These are phyloP conservation scores for Chlorops oryzae DNA, from an alignment of 1,140 invertebrate species.

Conservation along the genomic window DNA sequence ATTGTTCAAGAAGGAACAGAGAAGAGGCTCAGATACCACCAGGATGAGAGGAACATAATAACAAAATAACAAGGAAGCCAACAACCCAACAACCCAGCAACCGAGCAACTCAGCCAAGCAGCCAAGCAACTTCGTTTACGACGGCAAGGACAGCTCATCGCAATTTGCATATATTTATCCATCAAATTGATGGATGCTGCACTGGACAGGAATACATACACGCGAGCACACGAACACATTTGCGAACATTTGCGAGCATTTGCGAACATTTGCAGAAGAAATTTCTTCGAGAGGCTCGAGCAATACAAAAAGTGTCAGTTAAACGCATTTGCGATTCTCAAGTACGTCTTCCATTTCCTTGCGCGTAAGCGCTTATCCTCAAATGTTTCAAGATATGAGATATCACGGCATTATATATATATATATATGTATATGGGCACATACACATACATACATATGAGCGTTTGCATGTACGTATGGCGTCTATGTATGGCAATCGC, in stretches of 20 bases:
- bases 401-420: no score
- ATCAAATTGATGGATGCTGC: slow-evolving; percentile 48
- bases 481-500: no score
- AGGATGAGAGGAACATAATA: no score
- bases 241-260: no score
- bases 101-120: slow-evolving; percentile 5
- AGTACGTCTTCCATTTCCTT: no score
- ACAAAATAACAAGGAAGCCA: slow-evolving; percentile 8
- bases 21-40: slow-evolving; percentile 7
- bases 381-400: no score
- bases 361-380: no score
- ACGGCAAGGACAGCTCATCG: slow-evolving; percentile 42
- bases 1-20: neutral
- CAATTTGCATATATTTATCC: slow-evolving; percentile 49
- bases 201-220: neutral
- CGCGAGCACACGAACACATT: neutral
- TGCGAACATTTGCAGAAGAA: no score
- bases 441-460: slow-evolving; percentile 11
- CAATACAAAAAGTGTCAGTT: no score
- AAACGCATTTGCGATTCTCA: no score
- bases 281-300: no score
- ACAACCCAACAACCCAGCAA: slow-evolving; percentile 1
- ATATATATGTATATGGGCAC: no score
- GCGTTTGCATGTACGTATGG: slow-evolving; percentile 23
- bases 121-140: neutral